Evolutionary conservation across 2,888 invertebrate genomes (phyloP), one percentile per base, ranked within the genome.

Genomic region (Catocala sponsa): DNA sequence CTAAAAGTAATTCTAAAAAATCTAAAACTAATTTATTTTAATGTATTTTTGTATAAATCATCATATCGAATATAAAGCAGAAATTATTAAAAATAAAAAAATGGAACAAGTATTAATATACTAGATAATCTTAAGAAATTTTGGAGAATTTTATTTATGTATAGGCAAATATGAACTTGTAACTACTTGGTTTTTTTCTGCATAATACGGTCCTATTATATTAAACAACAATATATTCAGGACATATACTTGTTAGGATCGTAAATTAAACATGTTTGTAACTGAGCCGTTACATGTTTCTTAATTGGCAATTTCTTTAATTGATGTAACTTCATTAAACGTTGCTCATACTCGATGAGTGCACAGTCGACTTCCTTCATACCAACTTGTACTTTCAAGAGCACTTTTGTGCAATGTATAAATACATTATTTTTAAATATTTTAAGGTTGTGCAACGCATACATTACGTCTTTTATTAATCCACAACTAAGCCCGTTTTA

Each of bases 191-290:
- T 2, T 49, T 4, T 15, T 6, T 60, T 46, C 4, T 41, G 60
- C 44, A 60, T 55, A 50, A 41, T n/a, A 4, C 32, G 2, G 15
- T 50, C 33, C 49, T 51, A 68, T 25, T 25, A 25, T 25, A 25
- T 72, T 74, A 54, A 64, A 76, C 70, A 68, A 69, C 72, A 54
- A 68, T 63, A 52, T 61, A 65, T 70, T 66, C 70, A 62, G 65
- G 56, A 67, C 61, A 48, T 51, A 48, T 25, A 65, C 53, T 49
- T 44, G 54, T 25, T 63, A 63, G 50, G 47, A 69, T 67, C 55
- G 53, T 65, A 69, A 71, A 68, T 55, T 51, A 69, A 67, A 74
- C 76, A 12, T 25, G 71, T 68, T 63, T 61, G 55, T 38, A 59
- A 64, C 52, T 54, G 54, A 68, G 38, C 55, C 38, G 50, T 67